phyloP scores from a whole-genome alignment of 2,888 invertebrate species.

The Cosmia pyralina region DNA sequence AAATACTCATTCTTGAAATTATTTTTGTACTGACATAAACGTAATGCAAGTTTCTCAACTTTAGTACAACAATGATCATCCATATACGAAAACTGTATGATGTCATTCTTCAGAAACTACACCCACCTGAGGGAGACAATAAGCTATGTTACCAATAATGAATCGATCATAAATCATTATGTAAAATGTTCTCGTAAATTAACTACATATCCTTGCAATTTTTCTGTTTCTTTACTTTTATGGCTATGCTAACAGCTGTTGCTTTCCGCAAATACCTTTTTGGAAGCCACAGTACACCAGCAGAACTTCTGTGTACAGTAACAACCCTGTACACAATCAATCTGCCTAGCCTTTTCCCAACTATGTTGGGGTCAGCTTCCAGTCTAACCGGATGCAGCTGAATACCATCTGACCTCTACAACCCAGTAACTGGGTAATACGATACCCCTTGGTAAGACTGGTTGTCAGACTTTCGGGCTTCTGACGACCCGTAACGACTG shows the following conservation, averaged over 20 bases:
- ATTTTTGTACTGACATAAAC: slow-evolving; percentile 14
- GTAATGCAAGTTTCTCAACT: slow-evolving; percentile 38
- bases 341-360: too few relatives aligned
- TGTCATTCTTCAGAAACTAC: slow-evolving; percentile 63
- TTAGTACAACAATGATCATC: slow-evolving; percentile 43
- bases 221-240: slow-evolving; percentile 11
- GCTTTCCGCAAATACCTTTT: slow-evolving; percentile 13
- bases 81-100: slow-evolving; percentile 61
- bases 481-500: too few relatives aligned
- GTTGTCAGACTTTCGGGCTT: too few relatives aligned
- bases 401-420: too few relatives aligned
- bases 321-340: too few relatives aligned
- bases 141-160: slow-evolving; percentile 49
- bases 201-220: slow-evolving; percentile 11
- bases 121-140: slow-evolving; percentile 60
- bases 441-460: too few relatives aligned
- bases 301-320: background rate
- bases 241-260: background rate
- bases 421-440: too few relatives aligned
- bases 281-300: background rate
- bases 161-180: slow-evolving; percentile 50
- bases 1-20: slow-evolving; percentile 21
- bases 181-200: slow-evolving; percentile 32
- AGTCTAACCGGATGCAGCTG: too few relatives aligned
- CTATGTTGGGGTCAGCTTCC: too few relatives aligned